Evolutionary conservation across 2,888 invertebrate genomes (phyloP).

Genomic region (Bombylius discolor): DNA sequence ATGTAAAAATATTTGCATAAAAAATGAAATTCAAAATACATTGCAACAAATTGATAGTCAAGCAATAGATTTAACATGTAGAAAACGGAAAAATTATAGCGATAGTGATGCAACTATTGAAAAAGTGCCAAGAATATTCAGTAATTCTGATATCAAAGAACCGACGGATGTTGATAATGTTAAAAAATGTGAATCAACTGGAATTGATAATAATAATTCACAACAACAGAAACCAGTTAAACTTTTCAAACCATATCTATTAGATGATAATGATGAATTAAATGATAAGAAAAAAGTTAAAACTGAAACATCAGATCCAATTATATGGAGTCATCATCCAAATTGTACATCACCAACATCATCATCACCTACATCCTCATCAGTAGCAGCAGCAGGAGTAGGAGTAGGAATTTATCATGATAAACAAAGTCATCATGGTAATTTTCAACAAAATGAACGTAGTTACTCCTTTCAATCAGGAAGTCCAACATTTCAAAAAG

Average conservation of each 20-base stretch:
- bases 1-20: neutral
- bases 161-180: neutral
- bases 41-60: neutral
- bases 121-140: constrained; percentile 8
- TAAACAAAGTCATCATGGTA: constrained; percentile 13
- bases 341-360: constrained; percentile 16
- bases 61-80: constrained; percentile 13
- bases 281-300: constrained; percentile 11
- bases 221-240: constrained; percentile 50
- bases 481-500: constrained; percentile 25
- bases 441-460: constrained; percentile 24
- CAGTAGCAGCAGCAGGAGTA: too few species aligned
- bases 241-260: constrained; percentile 62
- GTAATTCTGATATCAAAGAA: neutral
- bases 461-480: constrained; percentile 25
- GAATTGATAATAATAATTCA: constrained; percentile 1
- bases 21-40: neutral
- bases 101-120: constrained; percentile 5
- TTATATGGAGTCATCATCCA: constrained; percentile 32
- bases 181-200: neutral
- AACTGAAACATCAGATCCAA: constrained; percentile 21
- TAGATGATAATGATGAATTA: constrained; percentile 46
- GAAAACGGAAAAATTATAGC: constrained; percentile 11
- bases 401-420: constrained; percentile 5
- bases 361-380: neutral